Base-by-base conservation (phyloP, 2,888 invertebrate genomes). In the Synanthedon vespiformis region DNA sequence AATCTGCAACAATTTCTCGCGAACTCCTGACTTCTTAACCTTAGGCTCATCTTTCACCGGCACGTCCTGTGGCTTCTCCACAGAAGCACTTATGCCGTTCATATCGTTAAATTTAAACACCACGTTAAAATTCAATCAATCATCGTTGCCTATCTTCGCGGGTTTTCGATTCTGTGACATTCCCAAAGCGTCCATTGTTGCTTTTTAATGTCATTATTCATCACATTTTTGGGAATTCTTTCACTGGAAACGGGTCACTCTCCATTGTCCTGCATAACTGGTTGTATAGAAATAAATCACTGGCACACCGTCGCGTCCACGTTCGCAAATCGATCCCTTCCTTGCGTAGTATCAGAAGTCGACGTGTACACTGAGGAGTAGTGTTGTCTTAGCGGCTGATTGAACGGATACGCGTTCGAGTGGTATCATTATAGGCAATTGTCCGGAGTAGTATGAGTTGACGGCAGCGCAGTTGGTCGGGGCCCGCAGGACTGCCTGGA, bases 341-440 rank as follows among this genome's bases (percentile, higher is more conserved):
- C 67, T 64, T 44, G 44, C 55, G 58, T 54, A 57, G 59, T 62
- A 72, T 68, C 68, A 65, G 72, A 66, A 63, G 68, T 65, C 65
- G 59, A 67, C 59, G 67, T 65, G 66, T 65, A 68, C 72, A 83
- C 82, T 81, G 77, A 63, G 70, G 71, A 68, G 72, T 74, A 70
- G 72, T 74, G 69, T 81, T 84, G 83, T 84, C 84, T 85, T 82
- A 78, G 71, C 70, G 74, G 74, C 72, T 75, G 76, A 80, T 77
- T 80, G 80, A 70, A 74, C 83, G 86, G 85, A 86, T 82, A 80
- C 81, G 76, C 75, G 75, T 79, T 78, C 76, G 80, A 83, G 82
- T 82, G 80, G 79, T 74, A 65, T 74, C 72, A 84, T 86, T 86
- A 83, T 74, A 72, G 66, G 63, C 84, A 86, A 86, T 86, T 85